These are phyloP conservation scores for Enteromius afrohamiltoni DNA, from an alignment of 2,797 vertebrate species.

Conservation along the genomic window DNA sequence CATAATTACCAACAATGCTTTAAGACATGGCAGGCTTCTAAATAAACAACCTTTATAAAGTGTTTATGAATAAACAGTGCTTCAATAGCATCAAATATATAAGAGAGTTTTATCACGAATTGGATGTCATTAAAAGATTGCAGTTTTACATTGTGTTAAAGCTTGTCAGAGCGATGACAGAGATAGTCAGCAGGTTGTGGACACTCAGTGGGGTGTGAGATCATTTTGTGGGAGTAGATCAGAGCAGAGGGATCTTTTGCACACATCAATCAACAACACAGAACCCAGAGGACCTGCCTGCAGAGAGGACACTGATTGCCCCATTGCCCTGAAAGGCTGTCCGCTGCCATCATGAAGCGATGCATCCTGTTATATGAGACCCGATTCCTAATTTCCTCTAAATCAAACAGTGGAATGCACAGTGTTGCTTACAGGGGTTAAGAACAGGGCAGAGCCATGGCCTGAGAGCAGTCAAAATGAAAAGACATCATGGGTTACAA, in stretches of 20 bases:
- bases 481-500: background rate
- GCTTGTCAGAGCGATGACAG: conserved; percentile 54
- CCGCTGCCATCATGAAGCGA: conserved; percentile 42
- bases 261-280: conserved; percentile 58
- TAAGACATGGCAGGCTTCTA: no score
- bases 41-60: background rate
- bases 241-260: conserved; percentile 46
- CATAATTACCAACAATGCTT: background rate
- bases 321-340: conserved; percentile 47
- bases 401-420: conserved; percentile 6
- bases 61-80: background rate
- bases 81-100: background rate
- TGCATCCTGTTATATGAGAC: conserved; percentile 45
- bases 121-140: background rate
- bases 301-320: conserved; percentile 42
- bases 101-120: background rate
- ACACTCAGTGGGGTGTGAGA: conserved; percentile 50
- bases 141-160: conserved; percentile 46
- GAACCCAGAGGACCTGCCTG: conserved; percentile 47
- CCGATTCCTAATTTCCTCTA: conserved; percentile 42
- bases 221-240: conserved; percentile 43
- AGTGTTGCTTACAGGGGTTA: conserved; percentile 17
- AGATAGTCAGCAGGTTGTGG: conserved; percentile 52
- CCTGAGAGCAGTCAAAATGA: background rate
- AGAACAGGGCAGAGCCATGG: conserved; percentile 18